Conservation (phyloP, 2,113 vertebrate genomes). For the Natator depressus region DNA sequence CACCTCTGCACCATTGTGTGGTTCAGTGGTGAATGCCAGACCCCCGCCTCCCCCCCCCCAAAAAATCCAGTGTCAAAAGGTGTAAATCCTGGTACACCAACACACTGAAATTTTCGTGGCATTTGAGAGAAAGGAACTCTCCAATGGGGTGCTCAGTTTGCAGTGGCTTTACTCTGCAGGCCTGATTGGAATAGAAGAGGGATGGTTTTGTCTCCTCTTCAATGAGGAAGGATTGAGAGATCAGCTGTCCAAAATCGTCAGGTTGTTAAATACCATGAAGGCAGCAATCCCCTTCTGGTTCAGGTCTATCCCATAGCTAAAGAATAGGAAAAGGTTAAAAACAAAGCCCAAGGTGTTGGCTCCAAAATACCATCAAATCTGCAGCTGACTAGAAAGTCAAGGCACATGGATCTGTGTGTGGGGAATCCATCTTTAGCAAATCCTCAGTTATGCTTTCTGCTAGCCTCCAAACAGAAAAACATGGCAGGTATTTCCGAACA, state of each 20-base stretch:
- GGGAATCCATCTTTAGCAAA: not conserved
- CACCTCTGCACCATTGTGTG: not conserved
- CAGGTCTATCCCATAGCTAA: too few species aligned
- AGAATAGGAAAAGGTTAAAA: too few species aligned
- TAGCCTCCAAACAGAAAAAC: not conserved
- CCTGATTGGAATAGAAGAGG: not conserved
- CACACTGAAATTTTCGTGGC: too few species aligned
- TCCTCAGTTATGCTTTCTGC: not conserved
- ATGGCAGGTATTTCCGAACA: not conserved
- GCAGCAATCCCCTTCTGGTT: too few species aligned
- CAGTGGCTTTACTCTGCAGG: not conserved
- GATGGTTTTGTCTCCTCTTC: not conserved
- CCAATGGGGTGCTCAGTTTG: not conserved
- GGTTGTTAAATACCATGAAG: too few species aligned
- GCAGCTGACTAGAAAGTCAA: not conserved
- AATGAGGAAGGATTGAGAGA: too few species aligned
- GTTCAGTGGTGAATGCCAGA: not conserved
- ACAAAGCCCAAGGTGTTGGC: not conserved
- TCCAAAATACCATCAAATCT: not conserved
- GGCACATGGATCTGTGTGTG: not conserved
- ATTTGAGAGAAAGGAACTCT: not conserved
- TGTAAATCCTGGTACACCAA: not conserved
- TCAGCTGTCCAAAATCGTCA: too few species aligned
- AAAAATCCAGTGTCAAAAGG: not conserved
- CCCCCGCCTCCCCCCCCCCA: too few species aligned